phyloP scores from a whole-genome alignment of 1,140 invertebrate species.

The Bombus turneri region DNA sequence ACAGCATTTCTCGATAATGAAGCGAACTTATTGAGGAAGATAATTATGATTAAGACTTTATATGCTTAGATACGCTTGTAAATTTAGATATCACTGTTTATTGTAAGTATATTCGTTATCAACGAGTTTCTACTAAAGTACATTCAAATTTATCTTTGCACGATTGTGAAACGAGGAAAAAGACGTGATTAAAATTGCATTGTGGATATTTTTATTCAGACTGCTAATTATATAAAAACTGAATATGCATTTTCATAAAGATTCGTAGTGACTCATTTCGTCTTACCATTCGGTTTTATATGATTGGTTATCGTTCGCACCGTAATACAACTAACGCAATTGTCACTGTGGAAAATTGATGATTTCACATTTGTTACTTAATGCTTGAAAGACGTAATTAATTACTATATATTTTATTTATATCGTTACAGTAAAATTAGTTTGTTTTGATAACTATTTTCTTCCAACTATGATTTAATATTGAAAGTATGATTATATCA shows the following conservation, averaged over 20 bases:
- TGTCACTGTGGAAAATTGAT: not conserved
- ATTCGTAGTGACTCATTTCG: not conserved
- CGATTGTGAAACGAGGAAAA: not conserved
- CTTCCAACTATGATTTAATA: not conserved
- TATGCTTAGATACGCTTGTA: not conserved
- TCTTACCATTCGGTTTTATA: not conserved
- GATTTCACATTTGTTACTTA: not conserved
- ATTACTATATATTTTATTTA: not conserved
- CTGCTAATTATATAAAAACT: not conserved
- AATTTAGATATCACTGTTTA: not conserved
- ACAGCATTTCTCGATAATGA: not conserved
- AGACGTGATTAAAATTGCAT: not conserved
- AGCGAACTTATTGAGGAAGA: not conserved
- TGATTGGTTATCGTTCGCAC: not conserved
- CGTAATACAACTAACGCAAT: not conserved
- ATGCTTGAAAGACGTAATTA: not conserved
- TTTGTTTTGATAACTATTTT: not conserved
- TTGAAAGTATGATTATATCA: constrained; percentile 10
- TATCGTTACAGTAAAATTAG: not conserved
- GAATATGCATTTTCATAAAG: not conserved
- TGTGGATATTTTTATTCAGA: not conserved
- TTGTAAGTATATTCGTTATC: not conserved
- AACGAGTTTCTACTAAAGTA: not conserved
- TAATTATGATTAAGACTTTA: not conserved
- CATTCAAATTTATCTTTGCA: not conserved